phyloP scores from a whole-genome alignment of 1,140 invertebrate species.

The Cherax destructor region DNA sequence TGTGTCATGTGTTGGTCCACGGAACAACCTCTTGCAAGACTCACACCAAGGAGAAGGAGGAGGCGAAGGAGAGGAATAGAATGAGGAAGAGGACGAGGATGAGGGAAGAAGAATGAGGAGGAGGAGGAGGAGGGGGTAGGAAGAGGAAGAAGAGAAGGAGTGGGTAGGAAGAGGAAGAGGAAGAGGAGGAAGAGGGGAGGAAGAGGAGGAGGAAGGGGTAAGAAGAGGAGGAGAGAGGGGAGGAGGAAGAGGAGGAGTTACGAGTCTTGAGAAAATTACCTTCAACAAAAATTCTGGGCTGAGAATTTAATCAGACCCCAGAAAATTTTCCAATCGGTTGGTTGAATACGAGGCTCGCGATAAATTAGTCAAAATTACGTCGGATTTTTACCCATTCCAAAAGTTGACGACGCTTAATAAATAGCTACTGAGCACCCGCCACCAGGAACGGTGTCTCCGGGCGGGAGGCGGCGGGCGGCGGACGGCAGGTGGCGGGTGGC shows the following conservation, averaged over 20 bases:
- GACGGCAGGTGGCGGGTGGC: neutral
- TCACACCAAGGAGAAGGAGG: neutral
- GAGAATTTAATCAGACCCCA: slow-evolving; percentile 45
- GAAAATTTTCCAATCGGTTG: slow-evolving; percentile 45
- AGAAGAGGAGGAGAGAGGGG: neutral
- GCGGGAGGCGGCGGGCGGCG: neutral
- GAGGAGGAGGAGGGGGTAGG: too few species aligned
- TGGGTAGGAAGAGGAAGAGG: neutral
- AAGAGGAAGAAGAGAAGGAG: neutral
- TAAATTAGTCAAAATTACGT: slow-evolving; percentile 64
- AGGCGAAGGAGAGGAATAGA: neutral
- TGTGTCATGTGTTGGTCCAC: too few species aligned
- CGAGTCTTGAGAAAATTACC: neutral
- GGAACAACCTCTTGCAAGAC: too few species aligned
- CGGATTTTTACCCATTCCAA: slow-evolving; percentile 57
- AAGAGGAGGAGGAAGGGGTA: neutral
- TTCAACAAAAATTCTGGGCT: slow-evolving; percentile 7
- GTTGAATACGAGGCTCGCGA: slow-evolving; percentile 33
- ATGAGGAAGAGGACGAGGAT: neutral
- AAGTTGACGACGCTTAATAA: slow-evolving; percentile 62
- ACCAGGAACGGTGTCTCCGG: neutral
- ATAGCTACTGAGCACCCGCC: slow-evolving; percentile 12
- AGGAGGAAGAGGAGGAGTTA: too few species aligned
- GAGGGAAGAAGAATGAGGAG: neutral
- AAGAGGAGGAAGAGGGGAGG: neutral